phyloP scores from a whole-genome alignment of 2,113 vertebrate species.

The Pundamilia nyererei region DNA sequence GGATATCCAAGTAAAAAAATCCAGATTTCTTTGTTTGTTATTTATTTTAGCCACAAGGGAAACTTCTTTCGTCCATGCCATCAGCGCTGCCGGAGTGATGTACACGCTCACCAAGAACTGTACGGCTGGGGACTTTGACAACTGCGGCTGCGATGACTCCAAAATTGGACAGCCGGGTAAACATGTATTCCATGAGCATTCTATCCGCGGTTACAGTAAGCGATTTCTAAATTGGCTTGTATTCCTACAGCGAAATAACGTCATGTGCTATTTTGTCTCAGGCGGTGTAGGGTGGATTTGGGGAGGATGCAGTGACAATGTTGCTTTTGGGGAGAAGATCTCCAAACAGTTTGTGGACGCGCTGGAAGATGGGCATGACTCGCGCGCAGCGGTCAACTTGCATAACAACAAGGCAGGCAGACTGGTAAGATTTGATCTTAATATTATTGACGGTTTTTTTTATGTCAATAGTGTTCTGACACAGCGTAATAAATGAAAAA shows the following conservation, averaged over 20 bases:
- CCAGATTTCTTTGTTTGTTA: background rate
- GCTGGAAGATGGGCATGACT: conserved; percentile 87
- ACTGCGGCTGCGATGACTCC: conserved; percentile 92
- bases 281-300: conserved; percentile 95
- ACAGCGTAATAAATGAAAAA: background rate
- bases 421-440: conserved; percentile 72
- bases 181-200: background rate
- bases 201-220: background rate
- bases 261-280: conserved; percentile 12
- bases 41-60: conserved; percentile 82
- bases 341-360: conserved; percentile 93
- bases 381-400: conserved; percentile 88
- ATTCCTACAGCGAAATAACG: background rate
- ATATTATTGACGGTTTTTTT: background rate
- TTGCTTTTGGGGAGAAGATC: conserved; percentile 90
- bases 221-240: rapidly evolving
- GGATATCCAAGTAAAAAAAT: background rate
- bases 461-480: background rate
- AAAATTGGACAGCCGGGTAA: conserved; percentile 84
- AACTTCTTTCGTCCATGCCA: conserved; percentile 90
- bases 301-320: conserved; percentile 97
- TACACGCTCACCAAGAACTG: conserved; percentile 95
- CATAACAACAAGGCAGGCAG: conserved; percentile 94
- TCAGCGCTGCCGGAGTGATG: conserved; percentile 94
- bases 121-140: conserved; percentile 93